Evolutionary conservation across 1,140 invertebrate genomes (phyloP).

Genomic region (Vanessa atalanta): DNA sequence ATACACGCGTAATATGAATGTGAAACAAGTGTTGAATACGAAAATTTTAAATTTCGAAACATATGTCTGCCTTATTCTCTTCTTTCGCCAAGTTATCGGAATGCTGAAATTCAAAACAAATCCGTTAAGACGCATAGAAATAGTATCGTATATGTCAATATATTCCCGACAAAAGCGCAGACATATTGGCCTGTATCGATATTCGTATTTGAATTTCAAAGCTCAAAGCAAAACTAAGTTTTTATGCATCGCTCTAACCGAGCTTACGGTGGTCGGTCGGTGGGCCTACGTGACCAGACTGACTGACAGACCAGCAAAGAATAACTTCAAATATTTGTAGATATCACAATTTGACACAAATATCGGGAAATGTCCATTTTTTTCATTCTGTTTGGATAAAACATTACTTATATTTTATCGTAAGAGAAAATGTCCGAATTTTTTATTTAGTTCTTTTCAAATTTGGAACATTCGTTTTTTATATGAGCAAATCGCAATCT

Average conservation of each 20-base stretch:
- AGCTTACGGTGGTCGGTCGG: conserved; percentile 71
- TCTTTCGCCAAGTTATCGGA: not conserved
- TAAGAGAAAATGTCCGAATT: too few relatives aligned
- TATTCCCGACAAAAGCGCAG: conserved; percentile 42
- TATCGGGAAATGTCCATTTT: not conserved
- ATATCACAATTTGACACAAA: conserved; percentile 7
- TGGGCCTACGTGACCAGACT: conserved; percentile 64
- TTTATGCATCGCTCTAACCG: conserved; percentile 75
- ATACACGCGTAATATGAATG: too few relatives aligned
- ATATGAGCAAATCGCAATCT: too few relatives aligned
- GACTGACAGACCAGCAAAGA: conserved; percentile 52
- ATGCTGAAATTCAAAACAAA: not conserved
- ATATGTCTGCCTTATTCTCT: too few relatives aligned
- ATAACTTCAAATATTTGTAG: conserved; percentile 16
- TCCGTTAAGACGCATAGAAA: conserved; percentile 15
- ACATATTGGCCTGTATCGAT: conserved; percentile 60
- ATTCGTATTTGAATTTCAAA: conserved; percentile 74
- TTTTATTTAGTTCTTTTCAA: too few relatives aligned
- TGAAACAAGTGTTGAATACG: too few relatives aligned
- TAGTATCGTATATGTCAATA: conserved; percentile 39
- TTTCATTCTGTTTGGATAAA: too few relatives aligned
- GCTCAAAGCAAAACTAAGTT: conserved; percentile 70
- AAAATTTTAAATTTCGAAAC: too few relatives aligned
- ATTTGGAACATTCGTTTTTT: too few relatives aligned
- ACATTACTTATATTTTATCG: too few relatives aligned